Percentiles rank a stretch among this genome's conserved stretches.
These are phyloP conservation scores for Ploceus nigricollis DNA, from an alignment of 2,113 vertebrate genomes.

Conservation along the genomic window DNA sequence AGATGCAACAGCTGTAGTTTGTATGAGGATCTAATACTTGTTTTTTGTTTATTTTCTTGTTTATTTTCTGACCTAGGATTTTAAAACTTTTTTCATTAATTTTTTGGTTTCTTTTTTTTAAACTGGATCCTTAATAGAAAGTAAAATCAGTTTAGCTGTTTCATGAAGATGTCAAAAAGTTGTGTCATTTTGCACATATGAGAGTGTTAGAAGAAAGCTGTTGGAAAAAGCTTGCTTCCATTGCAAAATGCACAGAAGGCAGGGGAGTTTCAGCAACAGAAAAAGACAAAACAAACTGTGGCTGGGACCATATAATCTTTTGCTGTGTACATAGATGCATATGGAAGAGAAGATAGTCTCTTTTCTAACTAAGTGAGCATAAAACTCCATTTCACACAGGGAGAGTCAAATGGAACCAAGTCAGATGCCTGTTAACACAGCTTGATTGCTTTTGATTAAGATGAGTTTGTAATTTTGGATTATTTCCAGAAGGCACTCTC, in stretches of 20 bases:
- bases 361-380: neutral
- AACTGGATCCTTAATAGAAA: neutral
- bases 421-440: neutral
- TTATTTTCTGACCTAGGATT: neutral
- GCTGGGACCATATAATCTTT: neutral
- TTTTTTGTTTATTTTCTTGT: neutral
- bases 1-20: neutral
- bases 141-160: neutral
- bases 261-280: neutral
- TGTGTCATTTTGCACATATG: fast-evolving
- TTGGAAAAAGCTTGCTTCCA: neutral
- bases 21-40: neutral
- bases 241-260: neutral
- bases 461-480: neutral
- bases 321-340: neutral
- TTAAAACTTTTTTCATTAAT: neutral
- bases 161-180: neutral
- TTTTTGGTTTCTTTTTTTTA: neutral
- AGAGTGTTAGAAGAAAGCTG: neutral
- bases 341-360: neutral
- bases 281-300: neutral
- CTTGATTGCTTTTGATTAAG: neutral
- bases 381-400: neutral
- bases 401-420: neutral
- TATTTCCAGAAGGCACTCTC: neutral